phyloP scores from a whole-genome alignment of 2,797 vertebrate genomes.

The Lemur catta region DNA sequence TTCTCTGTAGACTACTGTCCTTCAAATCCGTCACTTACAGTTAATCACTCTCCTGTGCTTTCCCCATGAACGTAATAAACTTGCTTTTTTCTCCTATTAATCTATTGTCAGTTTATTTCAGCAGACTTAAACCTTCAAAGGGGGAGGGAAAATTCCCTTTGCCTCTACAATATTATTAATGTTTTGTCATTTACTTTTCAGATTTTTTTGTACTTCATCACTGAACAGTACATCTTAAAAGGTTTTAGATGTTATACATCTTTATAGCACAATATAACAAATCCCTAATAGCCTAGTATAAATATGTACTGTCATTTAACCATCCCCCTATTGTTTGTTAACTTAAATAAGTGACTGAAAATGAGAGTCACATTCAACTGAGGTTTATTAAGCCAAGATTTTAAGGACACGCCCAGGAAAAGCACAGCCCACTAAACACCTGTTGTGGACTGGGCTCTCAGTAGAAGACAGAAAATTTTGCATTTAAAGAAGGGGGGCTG shows the following conservation, averaged over 20 bases:
- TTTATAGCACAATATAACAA: slow-evolving; percentile 17
- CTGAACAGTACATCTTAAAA: not conserved
- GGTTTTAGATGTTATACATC: not conserved
- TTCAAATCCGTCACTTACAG: not conserved
- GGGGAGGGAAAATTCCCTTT: not conserved
- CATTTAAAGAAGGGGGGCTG: no score
- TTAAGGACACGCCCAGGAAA: no score
- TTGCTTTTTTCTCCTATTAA: not conserved
- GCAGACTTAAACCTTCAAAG: not conserved
- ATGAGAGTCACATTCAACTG: no score
- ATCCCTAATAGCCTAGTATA: not conserved
- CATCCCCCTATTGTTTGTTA: not conserved
- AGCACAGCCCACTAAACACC: no score
- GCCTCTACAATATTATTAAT: not conserved
- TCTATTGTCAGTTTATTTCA: not conserved
- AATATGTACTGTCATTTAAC: not conserved
- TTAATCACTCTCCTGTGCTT: not conserved
- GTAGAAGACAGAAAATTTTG: no score
- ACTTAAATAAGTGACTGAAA: no score
- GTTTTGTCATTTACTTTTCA: not conserved
- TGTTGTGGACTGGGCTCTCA: no score
- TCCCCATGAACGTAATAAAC: not conserved
- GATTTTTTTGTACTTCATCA: slow-evolving; percentile 12
- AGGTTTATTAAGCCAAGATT: no score
- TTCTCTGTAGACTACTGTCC: not conserved